A percentile compares a stretch with the other conserved stretches of the same genome.
Evolutionary conservation across 2,888 invertebrate species (phyloP).

Genomic region (Aleiodes alternator): DNA sequence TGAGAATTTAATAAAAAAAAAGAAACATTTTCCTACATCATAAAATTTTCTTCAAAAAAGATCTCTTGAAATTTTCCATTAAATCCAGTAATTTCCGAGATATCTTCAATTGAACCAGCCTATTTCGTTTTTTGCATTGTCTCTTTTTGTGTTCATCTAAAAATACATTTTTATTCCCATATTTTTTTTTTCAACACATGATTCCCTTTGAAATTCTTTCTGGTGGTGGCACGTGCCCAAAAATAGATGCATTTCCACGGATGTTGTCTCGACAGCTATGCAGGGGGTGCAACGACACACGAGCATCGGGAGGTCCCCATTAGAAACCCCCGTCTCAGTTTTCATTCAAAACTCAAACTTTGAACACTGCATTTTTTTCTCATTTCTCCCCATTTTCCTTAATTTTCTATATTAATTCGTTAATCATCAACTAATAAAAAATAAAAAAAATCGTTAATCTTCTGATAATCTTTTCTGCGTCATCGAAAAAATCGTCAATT

Average conservation of each 20-base stretch:
- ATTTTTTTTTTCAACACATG: conserved; percentile 42
- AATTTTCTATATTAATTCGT: background rate
- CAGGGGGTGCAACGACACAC: conserved; percentile 70
- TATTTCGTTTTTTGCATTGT: too few species aligned
- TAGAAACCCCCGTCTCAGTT: conserved; percentile 59
- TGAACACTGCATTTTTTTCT: conserved; percentile 10
- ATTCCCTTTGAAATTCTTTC: conserved; percentile 49
- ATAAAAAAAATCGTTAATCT: conserved; percentile 4
- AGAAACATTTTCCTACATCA: too few species aligned
- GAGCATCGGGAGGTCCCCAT: conserved; percentile 51
- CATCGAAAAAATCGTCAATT: too few species aligned
- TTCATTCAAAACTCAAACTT: conserved; percentile 12
- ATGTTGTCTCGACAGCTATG: conserved; percentile 58
- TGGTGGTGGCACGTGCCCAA: conserved; percentile 63
- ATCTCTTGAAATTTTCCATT: too few species aligned
- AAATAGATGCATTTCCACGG: conserved; percentile 66
- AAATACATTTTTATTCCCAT: too few species aligned
- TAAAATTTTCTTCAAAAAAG: too few species aligned
- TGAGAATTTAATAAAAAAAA: too few species aligned
- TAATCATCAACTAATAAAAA: too few species aligned
- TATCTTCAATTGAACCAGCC: too few species aligned
- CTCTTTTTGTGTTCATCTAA: too few species aligned
- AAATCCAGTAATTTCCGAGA: too few species aligned
- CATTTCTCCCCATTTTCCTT: background rate
- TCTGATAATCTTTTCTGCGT: too few species aligned